Evolutionary conservation across 2,888 invertebrate species (phyloP), one percentile per base, ranked within the genome.

Genomic region (Operophtera brumata): DNA sequence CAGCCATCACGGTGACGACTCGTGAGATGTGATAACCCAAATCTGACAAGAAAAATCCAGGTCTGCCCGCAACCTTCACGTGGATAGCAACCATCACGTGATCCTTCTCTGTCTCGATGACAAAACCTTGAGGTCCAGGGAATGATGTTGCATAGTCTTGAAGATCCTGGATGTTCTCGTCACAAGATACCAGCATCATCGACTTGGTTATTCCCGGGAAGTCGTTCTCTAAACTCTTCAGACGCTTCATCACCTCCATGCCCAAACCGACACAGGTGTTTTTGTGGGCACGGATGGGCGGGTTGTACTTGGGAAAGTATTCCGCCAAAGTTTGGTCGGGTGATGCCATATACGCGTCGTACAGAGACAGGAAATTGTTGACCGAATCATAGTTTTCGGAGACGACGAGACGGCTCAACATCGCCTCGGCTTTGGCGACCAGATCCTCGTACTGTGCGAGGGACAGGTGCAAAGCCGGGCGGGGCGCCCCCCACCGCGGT

Each of bases 191-290:
- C 71, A 97, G 87, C 77, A 92, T 91, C 73, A 92, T 87, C 51
- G 96, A 90, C 62, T 93, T 93, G 4, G 94, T 94, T 69, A 94
- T 94, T 48, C 92, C 91, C 50, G 92, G 89, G 71, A 94, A 93
- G 62, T 94, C 93, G 14, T 93, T 86, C 70, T 91, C 89, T 54
- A 90, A 73, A 12, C 93, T 86, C 69, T 90, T 90, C 56, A 96
- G 88, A 61, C 94, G 92, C 67, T 93, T 92, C 80, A 96, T 93
- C 56, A 97, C 92, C 80, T 96, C 96, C 86, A 96, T 93, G 59
- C 96, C 96, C 67, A 97, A 88, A 47, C 97, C 97, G 47, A 97
- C 97, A 77, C 97, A 97, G 57, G 97, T 97, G 82, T 96, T 94
- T 82, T 96, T 96, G 63, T 94, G 93, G 3, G 94, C 91, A 64